phyloP scores from a whole-genome alignment of 37 sponge, comb jelly and placozoan genomes.

The Ephydatia muelleri region DNA sequence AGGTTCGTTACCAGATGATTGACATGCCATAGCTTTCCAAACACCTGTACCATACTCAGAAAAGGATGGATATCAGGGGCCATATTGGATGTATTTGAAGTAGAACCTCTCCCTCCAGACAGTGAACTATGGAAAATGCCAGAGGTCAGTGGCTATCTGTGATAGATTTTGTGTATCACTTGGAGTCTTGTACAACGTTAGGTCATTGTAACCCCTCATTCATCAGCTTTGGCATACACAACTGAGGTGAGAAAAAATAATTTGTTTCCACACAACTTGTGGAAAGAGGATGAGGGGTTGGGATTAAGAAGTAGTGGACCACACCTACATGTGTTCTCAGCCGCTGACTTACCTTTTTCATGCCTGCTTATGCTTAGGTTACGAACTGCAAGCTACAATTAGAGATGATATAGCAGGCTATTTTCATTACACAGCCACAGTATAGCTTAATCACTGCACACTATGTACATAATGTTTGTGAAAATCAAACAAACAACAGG shows the following conservation, averaged over 20 bases:
- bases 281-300: not conserved
- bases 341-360: no score
- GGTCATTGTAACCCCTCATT: constrained; percentile 54
- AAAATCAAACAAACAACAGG: no score
- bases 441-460: no score
- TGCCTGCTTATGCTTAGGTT: no score
- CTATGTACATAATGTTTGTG: no score
- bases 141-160: constrained; percentile 17
- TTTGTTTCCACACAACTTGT: not conserved
- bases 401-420: no score
- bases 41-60: not conserved
- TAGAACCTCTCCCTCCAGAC: constrained; percentile 49
- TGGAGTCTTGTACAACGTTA: not conserved
- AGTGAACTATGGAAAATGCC: constrained; percentile 55
- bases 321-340: no score
- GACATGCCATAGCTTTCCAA: no score
- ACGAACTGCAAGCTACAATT: no score
- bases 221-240: constrained; percentile 4
- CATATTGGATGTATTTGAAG: constrained; percentile 56
- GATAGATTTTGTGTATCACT: not conserved
- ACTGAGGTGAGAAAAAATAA: constrained; percentile 26
- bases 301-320: no score
- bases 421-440: no score
- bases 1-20: not conserved
- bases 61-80: constrained; percentile 54